Evolutionary conservation across 64 coral and sea anemone genomes (phyloP).

Genomic region (Platygyra sinensis): DNA sequence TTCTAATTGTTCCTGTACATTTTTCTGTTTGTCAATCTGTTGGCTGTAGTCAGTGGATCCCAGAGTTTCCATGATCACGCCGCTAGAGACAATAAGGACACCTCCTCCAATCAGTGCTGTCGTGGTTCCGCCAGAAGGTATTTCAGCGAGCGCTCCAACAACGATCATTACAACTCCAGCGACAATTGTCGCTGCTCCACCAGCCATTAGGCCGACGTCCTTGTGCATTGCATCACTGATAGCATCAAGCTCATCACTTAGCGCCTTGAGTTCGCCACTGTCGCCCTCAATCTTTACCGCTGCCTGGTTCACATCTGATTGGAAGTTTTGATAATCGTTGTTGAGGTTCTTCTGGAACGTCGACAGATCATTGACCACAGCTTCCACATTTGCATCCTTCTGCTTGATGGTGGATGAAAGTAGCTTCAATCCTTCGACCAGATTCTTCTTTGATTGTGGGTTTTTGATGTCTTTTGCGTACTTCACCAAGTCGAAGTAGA

Average conservation of each 20-base stretch:
- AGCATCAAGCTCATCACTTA: conserved; percentile 24
- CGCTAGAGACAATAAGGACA: neutral
- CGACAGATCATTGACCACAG: conserved; percentile 37
- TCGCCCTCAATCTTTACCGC: conserved; percentile 43
- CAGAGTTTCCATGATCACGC: conserved; percentile 27
- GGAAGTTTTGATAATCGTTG: conserved; percentile 36
- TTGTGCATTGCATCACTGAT: conserved; percentile 28
- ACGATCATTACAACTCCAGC: conserved; percentile 13
- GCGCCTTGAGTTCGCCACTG: conserved; percentile 17
- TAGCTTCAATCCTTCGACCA: conserved; percentile 54
- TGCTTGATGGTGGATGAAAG: conserved; percentile 40
- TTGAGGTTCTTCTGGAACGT: conserved; percentile 46
- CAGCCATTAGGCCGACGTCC: conserved; percentile 55
- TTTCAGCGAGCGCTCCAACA: conserved; percentile 39
- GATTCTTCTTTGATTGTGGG: conserved; percentile 44
- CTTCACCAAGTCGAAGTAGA: conserved; percentile 53
- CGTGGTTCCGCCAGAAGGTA: conserved; percentile 33
- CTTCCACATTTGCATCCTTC: conserved; percentile 45
- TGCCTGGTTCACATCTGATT: conserved; percentile 43
- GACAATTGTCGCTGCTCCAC: conserved; percentile 23
- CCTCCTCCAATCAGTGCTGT: conserved; percentile 51
- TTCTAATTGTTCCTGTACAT: neutral
- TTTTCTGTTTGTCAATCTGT: conserved; percentile 31
- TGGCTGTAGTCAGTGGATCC: conserved; percentile 30
- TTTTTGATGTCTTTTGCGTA: conserved; percentile 57